Evolutionary conservation across 2,797 vertebrate species (phyloP).

Genomic region (Nasua narica): DNA sequence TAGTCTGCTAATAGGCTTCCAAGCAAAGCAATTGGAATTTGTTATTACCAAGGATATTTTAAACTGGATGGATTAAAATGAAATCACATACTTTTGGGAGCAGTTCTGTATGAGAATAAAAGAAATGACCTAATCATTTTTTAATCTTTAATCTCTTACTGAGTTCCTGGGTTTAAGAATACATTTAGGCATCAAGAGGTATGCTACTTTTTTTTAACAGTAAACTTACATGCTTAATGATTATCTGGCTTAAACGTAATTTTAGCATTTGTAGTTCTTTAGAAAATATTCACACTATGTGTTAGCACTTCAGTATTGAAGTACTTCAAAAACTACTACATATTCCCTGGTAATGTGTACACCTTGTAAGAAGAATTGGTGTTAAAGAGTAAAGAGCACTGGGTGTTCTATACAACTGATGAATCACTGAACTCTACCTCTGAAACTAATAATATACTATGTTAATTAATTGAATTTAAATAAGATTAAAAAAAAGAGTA

Average conservation of each 20-base stretch:
- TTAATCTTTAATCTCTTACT: slow-evolving; percentile 49
- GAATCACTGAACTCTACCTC: background rate
- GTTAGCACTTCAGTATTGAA: background rate
- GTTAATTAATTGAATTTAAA: background rate
- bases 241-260: slow-evolving; percentile 14
- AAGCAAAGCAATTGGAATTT: slow-evolving; percentile 67
- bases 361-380: background rate
- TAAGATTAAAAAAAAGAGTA: background rate
- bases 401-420: background rate
- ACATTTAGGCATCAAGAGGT: background rate
- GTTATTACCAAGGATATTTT: slow-evolving; percentile 65
- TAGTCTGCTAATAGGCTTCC: slow-evolving; percentile 60
- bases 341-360: background rate
- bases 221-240: background rate
- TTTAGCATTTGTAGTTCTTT: slow-evolving; percentile 33
- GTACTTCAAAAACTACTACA: background rate
- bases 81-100: slow-evolving; percentile 63
- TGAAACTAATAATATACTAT: background rate
- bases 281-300: slow-evolving; percentile 6
- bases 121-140: slow-evolving; percentile 51
- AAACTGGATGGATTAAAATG: slow-evolving; percentile 71
- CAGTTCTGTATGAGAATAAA: slow-evolving; percentile 34
- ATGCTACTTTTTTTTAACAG: background rate
- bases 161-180: slow-evolving; percentile 32
- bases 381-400: background rate